phyloP scores from a whole-genome alignment of 1,140 invertebrate genomes.

The Cydia pomonella region DNA sequence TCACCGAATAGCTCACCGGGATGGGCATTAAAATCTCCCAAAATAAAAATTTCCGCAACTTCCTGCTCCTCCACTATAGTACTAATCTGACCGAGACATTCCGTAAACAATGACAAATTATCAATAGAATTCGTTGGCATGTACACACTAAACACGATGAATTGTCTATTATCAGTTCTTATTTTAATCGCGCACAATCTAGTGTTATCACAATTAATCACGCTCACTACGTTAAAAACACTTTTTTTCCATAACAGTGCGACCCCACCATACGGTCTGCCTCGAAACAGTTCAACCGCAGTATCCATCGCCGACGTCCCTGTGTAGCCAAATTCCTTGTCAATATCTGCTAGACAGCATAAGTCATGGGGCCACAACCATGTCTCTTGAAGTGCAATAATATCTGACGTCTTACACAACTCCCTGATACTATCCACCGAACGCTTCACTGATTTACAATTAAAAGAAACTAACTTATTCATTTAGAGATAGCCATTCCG shows the following conservation, averaged over 20 bases:
- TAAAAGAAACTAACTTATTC: background rate
- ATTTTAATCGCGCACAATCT: background rate
- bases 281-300: background rate
- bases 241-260: background rate
- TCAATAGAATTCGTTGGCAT: constrained; percentile 13
- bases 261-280: background rate
- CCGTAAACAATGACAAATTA: background rate
- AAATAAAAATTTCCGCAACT: too few species aligned
- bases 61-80: background rate
- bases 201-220: background rate
- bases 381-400: too few species aligned
- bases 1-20: background rate
- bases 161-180: background rate
- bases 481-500: background rate
- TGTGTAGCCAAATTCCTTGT: background rate
- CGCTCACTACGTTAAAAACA: background rate
- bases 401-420: background rate
- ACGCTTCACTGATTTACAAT: constrained; percentile 26
- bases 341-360: background rate
- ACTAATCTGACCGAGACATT: background rate
- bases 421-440: background rate
- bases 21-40: too few species aligned
- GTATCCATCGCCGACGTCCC: constrained; percentile 22
- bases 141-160: background rate
- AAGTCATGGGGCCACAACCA: background rate